Evolutionary conservation across 2,113 vertebrate genomes (phyloP), one percentile per base, ranked within the genome.

Genomic region (Pyrgilauda ruficollis): DNA sequence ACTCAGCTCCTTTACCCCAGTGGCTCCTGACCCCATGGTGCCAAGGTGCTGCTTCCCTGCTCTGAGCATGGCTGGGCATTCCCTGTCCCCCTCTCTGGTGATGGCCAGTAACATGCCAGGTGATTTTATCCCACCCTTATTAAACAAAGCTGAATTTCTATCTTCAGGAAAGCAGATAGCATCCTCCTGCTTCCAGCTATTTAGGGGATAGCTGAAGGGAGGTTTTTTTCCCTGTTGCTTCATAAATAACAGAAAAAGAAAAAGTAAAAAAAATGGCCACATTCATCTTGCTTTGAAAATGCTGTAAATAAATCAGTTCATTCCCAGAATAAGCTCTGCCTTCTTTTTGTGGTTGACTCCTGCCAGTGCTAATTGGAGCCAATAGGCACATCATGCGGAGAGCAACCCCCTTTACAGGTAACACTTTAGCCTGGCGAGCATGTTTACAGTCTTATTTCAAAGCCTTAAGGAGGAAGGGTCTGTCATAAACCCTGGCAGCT

Each of bases 391-490:
- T 94, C 87, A 75, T 3, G 95, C 73, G 49, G 92, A 73, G 44
- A 91, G 47, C 81, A 87, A 41, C 58, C 73, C 74, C 78, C 87
- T 97, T 95, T 94, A 88, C 81, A 93, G 95, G 96, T 96, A 97
- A 72, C 92, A 82, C 96, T 97, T 97, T 5, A 93, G 96, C 88
- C 96, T 95, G 91, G 90, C 33, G 47, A 92, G 84, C 91, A 97
- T 97, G 97, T 98, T 97, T 97, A 98, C 97, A 96, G 96, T 96
- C 91, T 93, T 95, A 96, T 97, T 97, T 97, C 96, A 97, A 97
- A 97, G 96, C 91, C 79, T 96, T 93, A 88, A 96, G 97, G 97
- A 97, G 96, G 96, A 98, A 97, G 94, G 96, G 97, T 97, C 96
- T 87, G 92, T 97, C 97, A 96, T 97, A 97, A 98, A 97, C 95